Base-by-base conservation (phyloP, 2,888 invertebrate genomes). In the Mythimna impura region DNA sequence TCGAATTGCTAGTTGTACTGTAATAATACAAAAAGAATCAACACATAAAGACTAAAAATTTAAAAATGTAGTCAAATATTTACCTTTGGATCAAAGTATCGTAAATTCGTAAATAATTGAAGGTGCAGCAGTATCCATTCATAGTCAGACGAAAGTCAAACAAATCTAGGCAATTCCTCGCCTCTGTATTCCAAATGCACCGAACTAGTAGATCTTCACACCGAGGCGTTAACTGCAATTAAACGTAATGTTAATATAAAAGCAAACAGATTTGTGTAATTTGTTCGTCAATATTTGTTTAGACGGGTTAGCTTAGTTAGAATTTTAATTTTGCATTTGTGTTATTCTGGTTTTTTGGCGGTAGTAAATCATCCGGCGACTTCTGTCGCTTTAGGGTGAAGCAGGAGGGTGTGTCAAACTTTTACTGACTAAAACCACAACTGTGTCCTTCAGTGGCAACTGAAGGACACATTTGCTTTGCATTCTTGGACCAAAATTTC, bases 61-160 rank as follows among this genome's bases (percentile, higher is more conserved):
- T 12, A 55, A 58, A 5, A 14, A 55, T 5, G 0, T 4, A 40
- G 25, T 25, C 0, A 64, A 50, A 74, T 62, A 81, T 20, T 80
- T 92, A 96, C 96, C 92, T 91, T 84, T 90, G 89, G 78, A 96
- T 95, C 20, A 87, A 87, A 40, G 86, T 87, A 74, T 96, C 96
- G 1, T 93, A 92, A 43, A 86, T 85, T 43, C 97, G 91, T 25
- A 96, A 88, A 82, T 97, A 97, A 89, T 97, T 97, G 86, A 97
- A 97, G 2, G 96, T 96, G 85, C 97, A 97, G 84, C 97, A 97
- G 84, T 94, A 96, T 1, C 97, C 97, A 67, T 97, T 96, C 90
- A 95, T 95, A 3, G 97, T 97, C n/a, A 96, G 93, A n/a, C 97
- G 94, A 71, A 96, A 93, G 68, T 95, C 94, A 78, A 97, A 97